A percentile compares a stretch with the other conserved stretches of the same genome.
Evolutionary conservation across 2,113 vertebrate species (phyloP).

Genomic region (Thunnus thynnus): DNA sequence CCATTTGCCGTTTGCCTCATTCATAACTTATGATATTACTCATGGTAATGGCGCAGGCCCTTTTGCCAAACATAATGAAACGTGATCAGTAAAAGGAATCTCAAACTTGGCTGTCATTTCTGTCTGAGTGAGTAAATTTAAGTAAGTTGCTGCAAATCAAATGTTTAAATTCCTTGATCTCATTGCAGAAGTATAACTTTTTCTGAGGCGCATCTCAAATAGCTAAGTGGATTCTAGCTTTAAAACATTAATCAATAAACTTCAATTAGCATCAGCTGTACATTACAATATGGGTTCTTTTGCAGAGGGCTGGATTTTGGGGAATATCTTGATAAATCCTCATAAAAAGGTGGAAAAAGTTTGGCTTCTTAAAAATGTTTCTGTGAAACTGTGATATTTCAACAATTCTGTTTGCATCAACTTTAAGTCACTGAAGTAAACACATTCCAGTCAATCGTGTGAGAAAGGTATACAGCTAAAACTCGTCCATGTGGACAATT

Average conservation of each 20-base stretch:
- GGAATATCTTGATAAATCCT: slow-evolving; percentile 11
- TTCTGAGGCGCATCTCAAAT: slow-evolving; percentile 47
- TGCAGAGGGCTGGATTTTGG: slow-evolving; percentile 15
- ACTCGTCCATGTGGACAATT: background rate
- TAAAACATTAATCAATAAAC: slow-evolving; percentile 71
- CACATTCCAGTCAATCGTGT: background rate
- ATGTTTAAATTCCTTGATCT: slow-evolving; percentile 65
- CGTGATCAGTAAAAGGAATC: slow-evolving; percentile 78
- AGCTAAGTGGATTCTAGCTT: slow-evolving; percentile 57
- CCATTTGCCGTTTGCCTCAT: slow-evolving; percentile 82
- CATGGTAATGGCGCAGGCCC: slow-evolving; percentile 74
- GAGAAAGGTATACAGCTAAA: background rate
- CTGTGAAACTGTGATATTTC: background rate
- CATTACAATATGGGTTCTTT: slow-evolving; percentile 15
- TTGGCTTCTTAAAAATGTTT: background rate
- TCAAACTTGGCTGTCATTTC: slow-evolving; percentile 70
- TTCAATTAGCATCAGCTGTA: slow-evolving; percentile 52
- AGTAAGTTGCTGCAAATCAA: slow-evolving; percentile 66
- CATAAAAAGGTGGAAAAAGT: background rate
- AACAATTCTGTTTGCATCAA: background rate
- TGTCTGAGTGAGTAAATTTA: slow-evolving; percentile 51
- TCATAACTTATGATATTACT: slow-evolving; percentile 82
- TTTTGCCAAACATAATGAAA: slow-evolving; percentile 80
- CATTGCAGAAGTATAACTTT: slow-evolving; percentile 43
- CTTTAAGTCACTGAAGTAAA: background rate